Evolutionary conservation across 2,888 invertebrate genomes (phyloP).

Genomic region (Macrosiphum euphorbiae): DNA sequence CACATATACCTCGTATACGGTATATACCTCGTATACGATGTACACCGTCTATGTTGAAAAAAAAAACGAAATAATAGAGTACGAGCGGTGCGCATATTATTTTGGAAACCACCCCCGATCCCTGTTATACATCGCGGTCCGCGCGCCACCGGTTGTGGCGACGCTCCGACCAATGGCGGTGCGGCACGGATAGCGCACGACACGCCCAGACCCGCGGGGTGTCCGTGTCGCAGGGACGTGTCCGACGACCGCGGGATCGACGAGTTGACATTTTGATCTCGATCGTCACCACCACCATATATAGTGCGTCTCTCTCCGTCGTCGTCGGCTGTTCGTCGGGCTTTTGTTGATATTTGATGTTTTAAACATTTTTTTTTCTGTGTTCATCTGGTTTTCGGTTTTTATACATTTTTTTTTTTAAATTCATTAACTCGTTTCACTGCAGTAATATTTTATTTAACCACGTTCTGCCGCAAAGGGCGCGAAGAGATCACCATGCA

Average conservation of each 20-base stretch:
- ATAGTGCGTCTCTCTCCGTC: conserved; percentile 18
- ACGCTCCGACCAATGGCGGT: conserved; percentile 41
- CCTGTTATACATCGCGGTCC: background rate
- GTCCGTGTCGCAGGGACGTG: conserved; percentile 10
- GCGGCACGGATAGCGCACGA: background rate
- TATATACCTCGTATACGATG: background rate
- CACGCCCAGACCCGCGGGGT: conserved; percentile 43
- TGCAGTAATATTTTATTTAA: background rate
- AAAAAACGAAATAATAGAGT: conserved; percentile 9
- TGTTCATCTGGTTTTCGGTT: background rate
- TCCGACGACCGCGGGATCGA: conserved; percentile 42
- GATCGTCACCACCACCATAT: conserved; percentile 10
- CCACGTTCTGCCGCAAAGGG: background rate
- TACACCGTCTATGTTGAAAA: background rate
- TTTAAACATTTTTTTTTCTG: background rate
- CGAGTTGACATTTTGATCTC: conserved; percentile 64
- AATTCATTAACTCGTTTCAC: background rate
- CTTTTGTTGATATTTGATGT: background rate
- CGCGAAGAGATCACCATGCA: conserved; percentile 18
- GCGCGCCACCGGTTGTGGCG: conserved; percentile 57
- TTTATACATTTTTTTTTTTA: background rate
- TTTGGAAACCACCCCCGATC: conserved; percentile 47
- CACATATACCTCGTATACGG: no score
- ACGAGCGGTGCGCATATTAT: background rate
- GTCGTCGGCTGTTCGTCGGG: conserved; percentile 3